Percentiles rank a stretch among this genome's conserved stretches.
These are phyloP conservation scores for Nestor notabilis DNA, from an alignment of 2,113 vertebrate species.

Conservation along the genomic window DNA sequence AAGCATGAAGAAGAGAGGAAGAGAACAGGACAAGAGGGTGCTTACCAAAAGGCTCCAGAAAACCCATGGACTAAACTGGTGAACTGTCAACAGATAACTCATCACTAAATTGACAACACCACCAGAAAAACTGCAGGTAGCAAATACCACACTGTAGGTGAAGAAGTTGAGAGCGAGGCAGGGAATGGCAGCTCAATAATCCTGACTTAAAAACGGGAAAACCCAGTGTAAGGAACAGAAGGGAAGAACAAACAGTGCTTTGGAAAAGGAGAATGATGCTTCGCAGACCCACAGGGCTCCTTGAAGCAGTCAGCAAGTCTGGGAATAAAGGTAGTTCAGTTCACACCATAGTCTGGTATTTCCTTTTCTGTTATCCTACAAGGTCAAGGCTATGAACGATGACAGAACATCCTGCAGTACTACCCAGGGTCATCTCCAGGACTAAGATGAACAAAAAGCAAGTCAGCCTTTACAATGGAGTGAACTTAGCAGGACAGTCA, in stretches of 20 bases:
- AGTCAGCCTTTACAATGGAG: neutral
- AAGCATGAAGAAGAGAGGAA: neutral
- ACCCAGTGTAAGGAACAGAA: neutral
- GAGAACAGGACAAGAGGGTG: neutral
- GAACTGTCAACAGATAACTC: neutral
- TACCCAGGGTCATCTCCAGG: neutral
- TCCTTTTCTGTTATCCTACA: neutral
- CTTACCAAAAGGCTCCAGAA: neutral
- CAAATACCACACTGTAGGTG: neutral
- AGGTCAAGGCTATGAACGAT: neutral
- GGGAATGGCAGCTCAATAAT: neutral
- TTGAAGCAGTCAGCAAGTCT: neutral
- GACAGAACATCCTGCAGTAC: neutral
- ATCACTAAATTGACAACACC: neutral
- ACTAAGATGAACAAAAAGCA: neutral
- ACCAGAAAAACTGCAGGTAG: neutral
- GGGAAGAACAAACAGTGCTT: neutral
- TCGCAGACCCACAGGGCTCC: neutral
- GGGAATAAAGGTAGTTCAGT: neutral
- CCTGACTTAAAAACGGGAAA: neutral
- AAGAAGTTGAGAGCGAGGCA: neutral
- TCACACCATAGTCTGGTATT: neutral
- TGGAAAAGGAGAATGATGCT: neutral
- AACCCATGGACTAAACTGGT: neutral
- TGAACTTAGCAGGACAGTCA: neutral